phyloP scores from a whole-genome alignment of 2,888 invertebrate genomes.

The Hybos culiciformis region DNA sequence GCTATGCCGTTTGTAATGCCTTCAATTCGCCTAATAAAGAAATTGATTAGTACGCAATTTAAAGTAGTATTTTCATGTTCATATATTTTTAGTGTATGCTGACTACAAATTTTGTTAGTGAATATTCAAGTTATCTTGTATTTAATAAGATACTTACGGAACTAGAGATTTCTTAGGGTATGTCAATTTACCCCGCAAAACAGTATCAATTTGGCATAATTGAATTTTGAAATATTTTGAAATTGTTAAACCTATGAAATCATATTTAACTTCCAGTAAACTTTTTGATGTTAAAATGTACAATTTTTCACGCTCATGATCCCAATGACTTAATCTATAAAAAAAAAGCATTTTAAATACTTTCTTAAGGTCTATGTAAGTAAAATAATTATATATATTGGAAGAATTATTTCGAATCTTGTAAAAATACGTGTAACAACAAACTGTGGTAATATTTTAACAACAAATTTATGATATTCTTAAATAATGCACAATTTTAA shows the following conservation, averaged over 20 bases:
- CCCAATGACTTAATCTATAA: slow-evolving; percentile 74
- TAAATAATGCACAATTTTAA: no score
- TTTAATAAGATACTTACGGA: slow-evolving; percentile 50
- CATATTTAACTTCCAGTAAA: slow-evolving; percentile 64
- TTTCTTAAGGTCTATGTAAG: no score
- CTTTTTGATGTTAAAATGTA: slow-evolving; percentile 59
- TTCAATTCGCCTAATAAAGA: slow-evolving; percentile 16
- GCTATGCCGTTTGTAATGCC: slow-evolving; percentile 19
- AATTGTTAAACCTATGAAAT: slow-evolving; percentile 68
- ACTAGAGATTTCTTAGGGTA: slow-evolving; percentile 70
- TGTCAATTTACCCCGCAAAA: slow-evolving; percentile 62
- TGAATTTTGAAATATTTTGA: slow-evolving; percentile 56
- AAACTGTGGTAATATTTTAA: no score
- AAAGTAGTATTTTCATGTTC: background rate
- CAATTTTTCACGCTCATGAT: slow-evolving; percentile 70
- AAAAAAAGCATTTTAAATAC: slow-evolving; percentile 3
- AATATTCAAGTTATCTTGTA: no score
- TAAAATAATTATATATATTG: no score
- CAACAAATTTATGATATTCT: no score
- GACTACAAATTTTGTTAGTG: no score
- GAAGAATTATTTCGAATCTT: no score
- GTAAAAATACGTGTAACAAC: no score
- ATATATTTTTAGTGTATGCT: no score
- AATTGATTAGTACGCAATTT: background rate
- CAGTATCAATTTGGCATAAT: slow-evolving; percentile 52